Evolutionary conservation across 1,140 invertebrate genomes (phyloP), one percentile per base, ranked within the genome.

Genomic region (Drosophila funebris): DNA sequence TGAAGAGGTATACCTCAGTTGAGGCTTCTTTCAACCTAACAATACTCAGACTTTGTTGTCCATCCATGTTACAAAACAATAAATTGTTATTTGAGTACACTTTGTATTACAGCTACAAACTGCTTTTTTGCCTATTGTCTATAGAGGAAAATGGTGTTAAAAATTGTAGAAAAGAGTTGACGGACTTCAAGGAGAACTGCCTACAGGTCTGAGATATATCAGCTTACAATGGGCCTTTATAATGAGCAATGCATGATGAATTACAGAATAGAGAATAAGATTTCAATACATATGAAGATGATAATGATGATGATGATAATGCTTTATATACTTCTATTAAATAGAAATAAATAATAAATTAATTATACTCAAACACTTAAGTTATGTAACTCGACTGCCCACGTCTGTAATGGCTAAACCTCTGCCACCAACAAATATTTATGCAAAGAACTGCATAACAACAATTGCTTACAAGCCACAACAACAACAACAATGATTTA

Each of bases 61-160:
- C 66, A 68, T 27, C 29, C 61, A 24, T 44, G 50, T 54, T 64
- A 54, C 61, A 53, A 64, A 69, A 72, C 62, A 67, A 72, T 72
- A 72, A 72, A 72, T 67, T 52, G 69, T 67, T 72, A 72, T 72
- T 72, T 72, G 69, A 72, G 62, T 50, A 52, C 62, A 58, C 52
- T 56, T 66, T 72, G 69, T 71, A 56, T 22, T 41, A 58, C 41
- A 46, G 1, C 18, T 39, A 39, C 41, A 44, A n/a, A 20, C 52
- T 39, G 37, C 20, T 56, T 33, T 48, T 33, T 64, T 18, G 44
- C 29, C 62, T 66, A 67, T 72, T 72, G 69, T 72, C 53, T 58
- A 24, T 50, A 16, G 44, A 27, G 4, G 18, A 61, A 62, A 61
- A 61, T 31, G 61, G 68, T 64, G 68, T 57, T 64, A 56, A 50